A percentile compares a stretch with the other conserved stretches of the same genome.
Conservation (phyloP, 2,888 invertebrate genomes). For the Eutolmus rufibarbis region DNA sequence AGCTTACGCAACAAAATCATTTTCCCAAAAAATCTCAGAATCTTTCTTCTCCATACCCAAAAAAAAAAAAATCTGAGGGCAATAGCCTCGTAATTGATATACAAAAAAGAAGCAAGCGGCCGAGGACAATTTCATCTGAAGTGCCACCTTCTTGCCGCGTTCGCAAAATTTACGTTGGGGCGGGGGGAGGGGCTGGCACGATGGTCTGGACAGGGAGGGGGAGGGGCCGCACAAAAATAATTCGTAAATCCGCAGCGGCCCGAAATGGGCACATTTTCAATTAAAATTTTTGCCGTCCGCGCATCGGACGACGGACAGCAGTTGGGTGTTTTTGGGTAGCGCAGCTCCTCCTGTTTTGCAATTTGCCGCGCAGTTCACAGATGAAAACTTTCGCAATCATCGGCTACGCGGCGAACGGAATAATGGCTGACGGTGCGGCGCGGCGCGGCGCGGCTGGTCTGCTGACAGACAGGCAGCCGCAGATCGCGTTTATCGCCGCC, state of each 20-base stretch:
- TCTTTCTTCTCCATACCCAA: neutral
- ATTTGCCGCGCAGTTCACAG: neutral
- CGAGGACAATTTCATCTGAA: neutral
- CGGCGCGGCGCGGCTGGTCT: neutral
- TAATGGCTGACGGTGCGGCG: neutral
- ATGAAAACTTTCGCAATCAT: neutral
- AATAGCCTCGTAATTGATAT: neutral
- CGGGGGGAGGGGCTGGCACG: too few relatives aligned
- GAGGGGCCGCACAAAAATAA: neutral
- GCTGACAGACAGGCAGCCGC: conserved; percentile 16
- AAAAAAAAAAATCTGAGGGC: neutral
- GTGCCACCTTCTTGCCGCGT: neutral
- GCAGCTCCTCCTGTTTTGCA: neutral
- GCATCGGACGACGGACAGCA: neutral
- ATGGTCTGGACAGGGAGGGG: neutral
- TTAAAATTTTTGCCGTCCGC: neutral
- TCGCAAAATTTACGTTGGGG: neutral
- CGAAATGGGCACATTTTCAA: neutral
- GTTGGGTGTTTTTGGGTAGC: neutral
- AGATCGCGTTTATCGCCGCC: neutral
- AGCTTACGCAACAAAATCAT: neutral
- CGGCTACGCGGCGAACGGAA: neutral
- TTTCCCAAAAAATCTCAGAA: neutral
- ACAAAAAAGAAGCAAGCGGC: neutral
- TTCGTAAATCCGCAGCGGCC: neutral